Evolutionary conservation across 2,888 invertebrate species (phyloP).

Genomic region (Andricus curvator): DNA sequence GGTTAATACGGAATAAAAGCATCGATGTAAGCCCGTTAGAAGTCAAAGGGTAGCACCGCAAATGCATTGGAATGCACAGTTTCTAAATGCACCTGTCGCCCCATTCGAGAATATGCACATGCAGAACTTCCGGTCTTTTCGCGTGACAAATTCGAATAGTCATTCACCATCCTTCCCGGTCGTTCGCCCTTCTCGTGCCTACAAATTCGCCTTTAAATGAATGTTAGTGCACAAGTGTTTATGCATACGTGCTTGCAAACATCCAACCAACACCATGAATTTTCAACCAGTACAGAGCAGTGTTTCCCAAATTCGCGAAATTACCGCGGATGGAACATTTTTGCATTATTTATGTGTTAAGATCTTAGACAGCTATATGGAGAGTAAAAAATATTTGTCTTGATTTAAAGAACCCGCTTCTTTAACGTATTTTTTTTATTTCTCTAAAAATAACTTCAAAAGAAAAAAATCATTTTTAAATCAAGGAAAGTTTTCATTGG

Average conservation of each 20-base stretch:
- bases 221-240: neutral
- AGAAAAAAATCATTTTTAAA: no score
- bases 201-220: neutral
- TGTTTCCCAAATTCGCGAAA: no score
- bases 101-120: conserved; percentile 30
- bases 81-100: conserved; percentile 39
- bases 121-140: conserved; percentile 35
- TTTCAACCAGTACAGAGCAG: neutral
- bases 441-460: no score
- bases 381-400: no score
- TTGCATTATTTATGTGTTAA: no score
- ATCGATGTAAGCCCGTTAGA: conserved; percentile 21
- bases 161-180: conserved; percentile 32
- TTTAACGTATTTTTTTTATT: no score
- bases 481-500: no score
- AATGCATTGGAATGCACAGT: conserved; percentile 24
- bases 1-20: conserved; percentile 20
- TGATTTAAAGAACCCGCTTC: no score
- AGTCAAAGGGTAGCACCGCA: conserved; percentile 14
- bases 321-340: no score
- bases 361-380: no score
- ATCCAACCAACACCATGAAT: neutral
- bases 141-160: conserved; percentile 38
- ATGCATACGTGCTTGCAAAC: conserved; percentile 12
- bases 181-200: conserved; percentile 9